Conservation (phyloP, 2,888 invertebrate genomes). For the Hydriomena furcata region DNA sequence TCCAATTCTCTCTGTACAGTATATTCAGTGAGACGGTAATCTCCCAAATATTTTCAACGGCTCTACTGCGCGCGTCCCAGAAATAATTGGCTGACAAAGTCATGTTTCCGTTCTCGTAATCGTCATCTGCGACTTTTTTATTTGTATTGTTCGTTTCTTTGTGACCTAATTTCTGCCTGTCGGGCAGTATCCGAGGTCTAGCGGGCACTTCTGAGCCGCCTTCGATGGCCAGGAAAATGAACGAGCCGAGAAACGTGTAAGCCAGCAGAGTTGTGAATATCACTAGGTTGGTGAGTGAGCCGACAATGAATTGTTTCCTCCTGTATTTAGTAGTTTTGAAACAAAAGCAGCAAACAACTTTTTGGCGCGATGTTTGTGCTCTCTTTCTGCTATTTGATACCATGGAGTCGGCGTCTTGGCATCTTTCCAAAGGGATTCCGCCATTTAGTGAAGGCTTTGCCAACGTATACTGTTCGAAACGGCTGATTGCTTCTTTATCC, state of each 20-base stretch:
- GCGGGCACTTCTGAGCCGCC: conserved; percentile 85
- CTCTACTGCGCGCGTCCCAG: conserved; percentile 80
- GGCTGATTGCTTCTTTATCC: conserved; percentile 79
- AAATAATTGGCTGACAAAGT: conserved; percentile 76
- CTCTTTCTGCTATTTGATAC: conserved; percentile 78
- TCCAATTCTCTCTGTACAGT: conserved; percentile 95
- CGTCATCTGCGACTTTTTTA: conserved; percentile 69
- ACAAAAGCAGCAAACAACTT: conserved; percentile 81
- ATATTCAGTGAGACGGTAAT: conserved; percentile 94
- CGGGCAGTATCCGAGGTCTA: conserved; percentile 75
- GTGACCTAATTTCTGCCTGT: conserved; percentile 77
- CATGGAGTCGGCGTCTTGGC: conserved; percentile 80
- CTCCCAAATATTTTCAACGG: conserved; percentile 96
- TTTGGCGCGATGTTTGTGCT: conserved; percentile 75
- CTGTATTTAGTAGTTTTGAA: conserved; percentile 81
- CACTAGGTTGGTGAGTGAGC: conserved; percentile 91
- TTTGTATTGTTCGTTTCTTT: conserved; percentile 72
- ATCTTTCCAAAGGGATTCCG: conserved; percentile 79
- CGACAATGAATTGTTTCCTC: conserved; percentile 86
- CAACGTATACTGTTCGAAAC: conserved; percentile 79
- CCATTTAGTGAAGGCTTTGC: conserved; percentile 78
- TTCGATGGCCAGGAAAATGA: conserved; percentile 94
- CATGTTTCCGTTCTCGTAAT: conserved; percentile 67
- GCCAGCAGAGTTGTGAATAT: conserved; percentile 92
- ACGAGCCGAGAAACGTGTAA: conserved; percentile 90